Conservation (phyloP, 2,888 invertebrate genomes). For the Apotomis capreana region DNA sequence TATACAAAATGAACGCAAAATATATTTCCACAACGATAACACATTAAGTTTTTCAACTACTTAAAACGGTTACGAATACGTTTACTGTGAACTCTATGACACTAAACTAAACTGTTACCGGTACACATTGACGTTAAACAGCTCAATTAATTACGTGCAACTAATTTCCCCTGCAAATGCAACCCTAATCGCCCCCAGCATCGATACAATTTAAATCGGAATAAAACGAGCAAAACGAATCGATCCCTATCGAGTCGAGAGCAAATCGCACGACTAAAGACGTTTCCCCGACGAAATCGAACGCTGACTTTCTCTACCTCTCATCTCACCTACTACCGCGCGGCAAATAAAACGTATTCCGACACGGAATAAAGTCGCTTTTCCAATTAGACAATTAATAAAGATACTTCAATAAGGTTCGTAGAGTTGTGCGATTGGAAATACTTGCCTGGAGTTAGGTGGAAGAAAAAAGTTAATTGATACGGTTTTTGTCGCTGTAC, state of each 20-base stretch:
- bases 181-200: constrained; percentile 76
- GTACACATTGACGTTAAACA: constrained; percentile 17
- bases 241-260: constrained; percentile 77
- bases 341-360: neutral
- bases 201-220: constrained; percentile 80
- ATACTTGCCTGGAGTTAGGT: constrained; percentile 69
- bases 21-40: no score
- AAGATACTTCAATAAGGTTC: constrained; percentile 1
- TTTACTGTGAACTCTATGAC: neutral
- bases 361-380: neutral
- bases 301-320: constrained; percentile 28
- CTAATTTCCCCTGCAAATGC: constrained; percentile 64
- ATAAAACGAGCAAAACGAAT: constrained; percentile 78
- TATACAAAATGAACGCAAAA: no score
- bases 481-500: constrained; percentile 73
- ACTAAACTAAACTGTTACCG: neutral
- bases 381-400: constrained; percentile 8
- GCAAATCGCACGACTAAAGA: constrained; percentile 79
- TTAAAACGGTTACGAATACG: no score
- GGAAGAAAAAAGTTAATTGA: constrained; percentile 76
- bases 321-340: neutral
- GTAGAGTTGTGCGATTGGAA: constrained; percentile 63
- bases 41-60: no score
- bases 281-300: constrained; percentile 68
- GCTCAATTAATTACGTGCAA: constrained; percentile 48